Evolutionary conservation across 1,140 invertebrate species (phyloP).

Genomic region (Harlomillsia oculata): DNA sequence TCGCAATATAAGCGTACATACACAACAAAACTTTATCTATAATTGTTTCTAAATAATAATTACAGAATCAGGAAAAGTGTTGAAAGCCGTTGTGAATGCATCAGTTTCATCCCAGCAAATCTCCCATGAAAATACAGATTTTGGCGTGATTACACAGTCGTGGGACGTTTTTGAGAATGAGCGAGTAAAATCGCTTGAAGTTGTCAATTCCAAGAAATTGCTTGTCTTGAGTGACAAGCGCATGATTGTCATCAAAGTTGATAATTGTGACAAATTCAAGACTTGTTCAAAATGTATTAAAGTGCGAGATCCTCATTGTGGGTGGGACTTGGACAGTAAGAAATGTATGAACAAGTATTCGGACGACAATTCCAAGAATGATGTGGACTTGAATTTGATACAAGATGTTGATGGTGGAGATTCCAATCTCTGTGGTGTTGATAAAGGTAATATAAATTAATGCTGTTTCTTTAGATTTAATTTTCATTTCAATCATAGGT

Average conservation of each 20-base stretch:
- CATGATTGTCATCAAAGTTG: constrained; percentile 71
- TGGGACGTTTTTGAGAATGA: constrained; percentile 27
- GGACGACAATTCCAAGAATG: constrained; percentile 37
- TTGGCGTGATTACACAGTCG: constrained; percentile 35
- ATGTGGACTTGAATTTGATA: constrained; percentile 47
- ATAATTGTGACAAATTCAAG: constrained; percentile 42
- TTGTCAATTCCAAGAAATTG: constrained; percentile 58
- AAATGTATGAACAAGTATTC: constrained; percentile 58
- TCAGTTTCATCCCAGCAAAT: constrained; percentile 53
- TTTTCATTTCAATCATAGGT: not conserved
- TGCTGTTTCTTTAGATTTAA: not conserved
- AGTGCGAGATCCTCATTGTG: constrained; percentile 94
- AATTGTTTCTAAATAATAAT: constrained; percentile 18
- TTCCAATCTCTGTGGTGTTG: constrained; percentile 62
- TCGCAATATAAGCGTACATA: not conserved
- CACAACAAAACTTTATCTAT: not conserved
- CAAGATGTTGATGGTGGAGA: constrained; percentile 67
- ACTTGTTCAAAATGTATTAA: constrained; percentile 71
- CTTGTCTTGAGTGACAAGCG: constrained; percentile 81
- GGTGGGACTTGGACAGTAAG: constrained; percentile 71
- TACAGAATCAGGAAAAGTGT: constrained; percentile 75
- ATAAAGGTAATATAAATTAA: constrained; percentile 7
- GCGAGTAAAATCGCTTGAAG: constrained; percentile 37
- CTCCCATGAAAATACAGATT: constrained; percentile 54
- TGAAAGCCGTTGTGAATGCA: constrained; percentile 80